Evolutionary conservation across 2,888 invertebrate species (phyloP).

Genomic region (Nemotelus nigrinus): DNA sequence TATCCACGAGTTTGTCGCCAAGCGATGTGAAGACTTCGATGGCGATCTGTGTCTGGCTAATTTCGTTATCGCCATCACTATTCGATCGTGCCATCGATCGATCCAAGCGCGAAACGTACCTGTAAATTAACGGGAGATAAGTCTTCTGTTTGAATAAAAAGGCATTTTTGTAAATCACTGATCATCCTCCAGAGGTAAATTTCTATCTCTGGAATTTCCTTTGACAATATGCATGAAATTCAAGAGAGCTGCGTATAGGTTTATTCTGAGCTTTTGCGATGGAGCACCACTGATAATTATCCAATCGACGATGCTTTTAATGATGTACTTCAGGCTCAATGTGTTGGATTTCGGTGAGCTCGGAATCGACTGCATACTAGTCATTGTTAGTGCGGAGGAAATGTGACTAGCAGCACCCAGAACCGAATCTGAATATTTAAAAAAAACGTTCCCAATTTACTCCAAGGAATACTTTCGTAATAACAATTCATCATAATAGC

Average conservation of each 20-base stretch:
- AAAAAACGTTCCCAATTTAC: too few species aligned
- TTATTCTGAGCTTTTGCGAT: constrained; percentile 84
- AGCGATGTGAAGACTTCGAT: constrained; percentile 76
- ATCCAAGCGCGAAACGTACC: constrained; percentile 75
- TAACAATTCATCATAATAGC: too few species aligned
- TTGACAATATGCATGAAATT: constrained; percentile 82
- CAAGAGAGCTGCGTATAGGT: constrained; percentile 84
- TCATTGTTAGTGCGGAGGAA: constrained; percentile 10
- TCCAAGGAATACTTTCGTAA: background rate
- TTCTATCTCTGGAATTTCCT: constrained; percentile 63
- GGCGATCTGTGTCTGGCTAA: constrained; percentile 60
- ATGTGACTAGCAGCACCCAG: constrained; percentile 9
- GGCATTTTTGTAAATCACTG: constrained; percentile 53
- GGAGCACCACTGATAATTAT: constrained; percentile 82
- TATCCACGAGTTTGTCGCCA: constrained; percentile 83
- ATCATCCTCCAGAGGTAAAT: constrained; percentile 60
- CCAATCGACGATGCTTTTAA: constrained; percentile 84
- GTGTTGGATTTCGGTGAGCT: constrained; percentile 70
- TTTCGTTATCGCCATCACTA: constrained; percentile 41
- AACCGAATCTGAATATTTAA: constrained; percentile 1
- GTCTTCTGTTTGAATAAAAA: constrained; percentile 35
- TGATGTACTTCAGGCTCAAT: constrained; percentile 74
- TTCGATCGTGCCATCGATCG: constrained; percentile 63
- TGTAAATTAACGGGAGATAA: constrained; percentile 58
- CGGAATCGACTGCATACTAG: background rate